Percentiles rank a stretch among this genome's conserved stretches.
phyloP scores from a whole-genome alignment of 2,797 vertebrate genomes.

The Spea hammondii region DNA sequence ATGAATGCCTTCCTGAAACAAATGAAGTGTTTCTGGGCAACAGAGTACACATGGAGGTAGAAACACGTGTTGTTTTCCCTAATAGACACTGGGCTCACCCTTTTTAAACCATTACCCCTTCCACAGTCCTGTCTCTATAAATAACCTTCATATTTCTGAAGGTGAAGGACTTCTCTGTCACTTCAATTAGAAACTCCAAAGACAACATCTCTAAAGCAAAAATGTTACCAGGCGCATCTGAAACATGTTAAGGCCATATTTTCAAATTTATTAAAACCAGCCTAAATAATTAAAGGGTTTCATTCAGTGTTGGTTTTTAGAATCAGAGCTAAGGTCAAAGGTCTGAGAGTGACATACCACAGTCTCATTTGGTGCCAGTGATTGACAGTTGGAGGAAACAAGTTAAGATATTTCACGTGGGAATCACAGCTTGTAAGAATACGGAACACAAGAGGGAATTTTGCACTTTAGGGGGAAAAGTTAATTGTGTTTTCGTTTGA shows the following conservation, averaged over 20 bases:
- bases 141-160: background rate
- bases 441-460: conserved; percentile 75
- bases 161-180: background rate
- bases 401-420: conserved; percentile 90
- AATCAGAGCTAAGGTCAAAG: conserved; percentile 79
- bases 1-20: too few relatives aligned
- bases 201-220: conserved; percentile 52
- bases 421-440: conserved; percentile 90
- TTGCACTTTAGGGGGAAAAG: conserved; percentile 85
- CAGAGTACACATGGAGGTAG: too few relatives aligned
- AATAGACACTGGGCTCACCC: too few relatives aligned
- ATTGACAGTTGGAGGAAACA: conserved; percentile 89
- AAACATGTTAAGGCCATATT: conserved; percentile 73
- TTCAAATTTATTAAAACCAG: conserved; percentile 82
- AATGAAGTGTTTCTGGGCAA: too few relatives aligned
- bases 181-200: background rate
- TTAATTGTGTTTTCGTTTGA: conserved; percentile 82
- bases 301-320: conserved; percentile 79
- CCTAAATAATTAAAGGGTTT: conserved; percentile 76
- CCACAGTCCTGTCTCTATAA: background rate
- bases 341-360: conserved; percentile 84
- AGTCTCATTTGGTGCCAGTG: conserved; percentile 75
- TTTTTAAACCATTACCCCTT: too few relatives aligned
- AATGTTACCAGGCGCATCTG: conserved; percentile 66
- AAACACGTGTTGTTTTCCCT: too few relatives aligned